These are phyloP conservation scores for Trichoplusia ni DNA, from an alignment of 1,140 invertebrate species.

Conservation along the genomic window DNA sequence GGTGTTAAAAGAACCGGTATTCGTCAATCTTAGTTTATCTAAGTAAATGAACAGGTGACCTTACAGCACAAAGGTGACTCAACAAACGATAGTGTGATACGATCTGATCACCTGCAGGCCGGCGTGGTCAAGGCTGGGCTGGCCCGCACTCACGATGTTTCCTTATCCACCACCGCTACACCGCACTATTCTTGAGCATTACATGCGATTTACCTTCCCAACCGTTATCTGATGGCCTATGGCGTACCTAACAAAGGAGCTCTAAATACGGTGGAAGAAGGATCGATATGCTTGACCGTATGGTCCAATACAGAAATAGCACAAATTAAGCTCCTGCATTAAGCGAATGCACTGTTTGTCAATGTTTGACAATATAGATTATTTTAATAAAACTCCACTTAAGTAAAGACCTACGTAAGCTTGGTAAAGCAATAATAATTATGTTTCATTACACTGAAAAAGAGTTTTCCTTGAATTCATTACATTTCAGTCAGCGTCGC, in stretches of 20 bases:
- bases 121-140: slow-evolving; percentile 58
- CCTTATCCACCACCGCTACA: slow-evolving; percentile 49
- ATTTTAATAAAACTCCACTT: too few relatives aligned
- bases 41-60: slow-evolving; percentile 35
- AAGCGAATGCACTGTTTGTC: background rate
- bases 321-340: background rate
- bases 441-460: background rate
- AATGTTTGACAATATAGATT: background rate
- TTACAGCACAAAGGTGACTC: slow-evolving; percentile 34
- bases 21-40: slow-evolving; percentile 33
- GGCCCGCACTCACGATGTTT: slow-evolving; percentile 45
- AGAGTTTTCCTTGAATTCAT: background rate
- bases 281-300: slow-evolving; percentile 55
- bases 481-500: background rate
- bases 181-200: slow-evolving; percentile 64
- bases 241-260: slow-evolving; percentile 59
- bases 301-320: slow-evolving; percentile 35
- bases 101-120: slow-evolving; percentile 54
- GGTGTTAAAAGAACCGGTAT: slow-evolving; percentile 4
- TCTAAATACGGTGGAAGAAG: slow-evolving; percentile 55
- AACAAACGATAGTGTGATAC: slow-evolving; percentile 52
- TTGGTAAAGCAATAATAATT: background rate
- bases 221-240: slow-evolving; percentile 71
- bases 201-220: slow-evolving; percentile 71
- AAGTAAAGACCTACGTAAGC: too few relatives aligned